Conservation (phyloP, 1,140 invertebrate genomes). For the Luehdorfia chinensis region DNA sequence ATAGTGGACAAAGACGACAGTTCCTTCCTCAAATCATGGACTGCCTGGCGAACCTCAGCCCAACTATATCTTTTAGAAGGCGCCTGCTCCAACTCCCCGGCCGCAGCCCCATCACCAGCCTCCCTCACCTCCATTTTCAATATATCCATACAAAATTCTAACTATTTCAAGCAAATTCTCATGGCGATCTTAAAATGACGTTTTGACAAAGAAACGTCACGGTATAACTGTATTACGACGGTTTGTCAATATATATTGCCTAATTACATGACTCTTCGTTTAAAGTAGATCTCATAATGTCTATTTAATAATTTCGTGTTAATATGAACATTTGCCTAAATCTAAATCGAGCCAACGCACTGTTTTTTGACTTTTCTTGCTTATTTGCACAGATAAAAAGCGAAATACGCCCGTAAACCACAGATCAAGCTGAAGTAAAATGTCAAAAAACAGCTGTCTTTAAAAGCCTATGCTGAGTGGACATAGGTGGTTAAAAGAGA, state of each 20-base stretch:
- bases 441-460: slow-evolving; percentile 45
- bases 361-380: slow-evolving; percentile 59
- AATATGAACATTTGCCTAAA: slow-evolving; percentile 49
- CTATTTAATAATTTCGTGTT: slow-evolving; percentile 45
- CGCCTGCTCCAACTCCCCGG: slow-evolving; percentile 47
- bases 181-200: slow-evolving; percentile 39
- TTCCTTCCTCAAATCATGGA: slow-evolving; percentile 88
- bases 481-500: too few species aligned
- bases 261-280: slow-evolving; percentile 45
- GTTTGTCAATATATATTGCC: slow-evolving; percentile 43
- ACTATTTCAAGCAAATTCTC: slow-evolving; percentile 33
- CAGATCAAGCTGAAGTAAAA: slow-evolving; percentile 20
- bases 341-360: slow-evolving; percentile 61
- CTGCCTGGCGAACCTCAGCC: slow-evolving; percentile 88
- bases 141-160: slow-evolving; percentile 51
- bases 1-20: slow-evolving; percentile 86
- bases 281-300: slow-evolving; percentile 43
- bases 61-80: slow-evolving; percentile 79
- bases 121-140: slow-evolving; percentile 65
- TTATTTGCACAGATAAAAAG: slow-evolving; percentile 45
- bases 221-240: slow-evolving; percentile 16
- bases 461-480: too few species aligned
- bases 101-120: slow-evolving; percentile 60
- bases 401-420: slow-evolving; percentile 26
- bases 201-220: slow-evolving; percentile 32